These are phyloP conservation scores for Toxotes chatareus DNA, from an alignment of 2,113 vertebrate genomes.

Conservation along the genomic window DNA sequence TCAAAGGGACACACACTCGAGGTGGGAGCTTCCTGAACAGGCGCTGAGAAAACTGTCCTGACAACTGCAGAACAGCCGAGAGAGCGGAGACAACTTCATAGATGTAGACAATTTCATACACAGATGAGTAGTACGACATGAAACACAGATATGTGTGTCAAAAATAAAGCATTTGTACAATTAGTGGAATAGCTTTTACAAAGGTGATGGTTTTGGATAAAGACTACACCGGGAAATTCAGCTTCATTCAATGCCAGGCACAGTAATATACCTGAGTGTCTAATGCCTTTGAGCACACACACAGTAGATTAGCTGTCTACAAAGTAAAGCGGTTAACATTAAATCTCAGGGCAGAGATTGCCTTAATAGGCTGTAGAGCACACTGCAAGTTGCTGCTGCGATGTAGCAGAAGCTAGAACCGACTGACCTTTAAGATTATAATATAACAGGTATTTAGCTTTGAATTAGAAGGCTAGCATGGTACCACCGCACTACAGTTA, in stretches of 20 bases:
- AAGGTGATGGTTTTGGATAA: neutral
- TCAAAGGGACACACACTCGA: conserved; percentile 91
- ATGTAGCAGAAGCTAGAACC: conserved; percentile 19
- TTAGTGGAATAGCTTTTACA: neutral
- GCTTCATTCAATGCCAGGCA: neutral
- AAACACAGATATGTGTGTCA: neutral
- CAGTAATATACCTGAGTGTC: no score
- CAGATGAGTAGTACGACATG: neutral
- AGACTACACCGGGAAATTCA: neutral
- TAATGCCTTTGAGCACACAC: neutral
- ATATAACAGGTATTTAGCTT: neutral
- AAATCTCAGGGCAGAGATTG: no score
- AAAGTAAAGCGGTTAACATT: neutral
- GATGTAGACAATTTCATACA: neutral
- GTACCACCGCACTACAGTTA: neutral
- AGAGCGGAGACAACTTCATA: neutral
- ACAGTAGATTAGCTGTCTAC: neutral
- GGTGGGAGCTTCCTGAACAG: conserved; percentile 93
- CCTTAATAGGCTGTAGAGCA: neutral
- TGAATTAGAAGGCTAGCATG: neutral
- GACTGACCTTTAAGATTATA: neutral
- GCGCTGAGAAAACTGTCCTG: conserved; percentile 91
- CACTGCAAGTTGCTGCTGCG: neutral
- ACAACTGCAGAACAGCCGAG: conserved; percentile 82
- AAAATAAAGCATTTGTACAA: neutral